A percentile compares a stretch with the other conserved stretches of the same genome.
phyloP scores from a whole-genome alignment of 2,113 vertebrate species.

The Pipa parva region DNA sequence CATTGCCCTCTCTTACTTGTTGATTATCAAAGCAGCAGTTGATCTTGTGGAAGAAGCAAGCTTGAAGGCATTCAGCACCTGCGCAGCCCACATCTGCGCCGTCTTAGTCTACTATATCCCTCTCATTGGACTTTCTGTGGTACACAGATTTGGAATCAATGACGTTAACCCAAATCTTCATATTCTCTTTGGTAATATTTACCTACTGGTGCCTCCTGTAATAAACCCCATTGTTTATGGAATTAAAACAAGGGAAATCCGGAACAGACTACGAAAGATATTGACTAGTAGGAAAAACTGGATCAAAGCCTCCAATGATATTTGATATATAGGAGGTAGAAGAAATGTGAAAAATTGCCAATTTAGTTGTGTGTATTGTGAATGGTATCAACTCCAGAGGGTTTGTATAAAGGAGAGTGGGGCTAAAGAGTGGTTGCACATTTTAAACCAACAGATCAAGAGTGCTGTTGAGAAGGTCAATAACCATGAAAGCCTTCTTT shows the following conservation, averaged over 20 bases:
- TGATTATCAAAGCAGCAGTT: conserved; percentile 7
- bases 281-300: background rate
- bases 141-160: conserved; percentile 4
- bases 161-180: background rate
- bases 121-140: conserved; percentile 11
- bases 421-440: too few species aligned
- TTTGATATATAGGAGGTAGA: too few species aligned
- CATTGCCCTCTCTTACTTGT: conserved; percentile 15
- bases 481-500: too few species aligned
- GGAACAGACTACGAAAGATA: background rate
- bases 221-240: conserved; percentile 37
- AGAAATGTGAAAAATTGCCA: too few species aligned
- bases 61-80: conserved; percentile 21
- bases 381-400: too few species aligned
- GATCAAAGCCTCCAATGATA: background rate
- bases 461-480: too few species aligned
- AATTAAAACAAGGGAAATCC: conserved; percentile 19
- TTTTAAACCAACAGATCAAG: too few species aligned
- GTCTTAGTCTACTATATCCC: conserved; percentile 6
- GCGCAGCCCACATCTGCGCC: conserved; percentile 21
- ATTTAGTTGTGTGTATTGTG: too few species aligned
- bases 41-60: conserved; percentile 4
- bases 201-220: conserved; percentile 28
- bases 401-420: too few species aligned
- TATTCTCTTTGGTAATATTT: conserved; percentile 11